A percentile compares a stretch with the other conserved stretches of the same genome.
phyloP scores from a whole-genome alignment of 2,888 invertebrate genomes.

The Latrodectus hesperus region DNA sequence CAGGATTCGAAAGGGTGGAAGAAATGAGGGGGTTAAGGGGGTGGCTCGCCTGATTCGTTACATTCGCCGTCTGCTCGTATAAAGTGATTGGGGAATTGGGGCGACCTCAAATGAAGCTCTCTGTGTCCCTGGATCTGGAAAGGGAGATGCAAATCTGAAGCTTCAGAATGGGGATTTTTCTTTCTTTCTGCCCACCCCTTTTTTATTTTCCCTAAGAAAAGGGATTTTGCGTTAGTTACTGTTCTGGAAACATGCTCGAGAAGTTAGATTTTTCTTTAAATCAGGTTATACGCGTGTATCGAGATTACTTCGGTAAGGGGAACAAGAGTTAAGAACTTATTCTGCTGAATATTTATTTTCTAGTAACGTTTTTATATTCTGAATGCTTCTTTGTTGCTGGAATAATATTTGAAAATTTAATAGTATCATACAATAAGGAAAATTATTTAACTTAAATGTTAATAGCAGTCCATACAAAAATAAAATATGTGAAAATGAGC shows the following conservation, averaged over 20 bases:
- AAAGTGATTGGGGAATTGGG: slow-evolving; percentile 67
- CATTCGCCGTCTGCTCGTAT: slow-evolving; percentile 29
- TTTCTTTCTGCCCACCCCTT: neutral
- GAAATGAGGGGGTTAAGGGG: slow-evolving; percentile 1
- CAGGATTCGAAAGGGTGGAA: slow-evolving; percentile 19
- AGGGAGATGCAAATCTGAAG: neutral
- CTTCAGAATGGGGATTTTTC: neutral
- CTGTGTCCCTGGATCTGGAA: slow-evolving; percentile 28
- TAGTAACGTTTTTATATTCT: no score
- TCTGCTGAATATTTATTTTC: no score
- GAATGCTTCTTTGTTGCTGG: no score
- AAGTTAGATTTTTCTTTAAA: neutral
- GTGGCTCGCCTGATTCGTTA: slow-evolving; percentile 34
- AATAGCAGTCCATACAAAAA: no score
- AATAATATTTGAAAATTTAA: no score
- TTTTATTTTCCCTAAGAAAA: neutral
- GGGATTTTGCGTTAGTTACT: neutral
- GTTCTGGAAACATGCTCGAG: neutral
- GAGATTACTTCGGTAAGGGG: no score
- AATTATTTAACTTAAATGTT: no score
- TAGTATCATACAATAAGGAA: no score
- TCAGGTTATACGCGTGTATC: neutral
- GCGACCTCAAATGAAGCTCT: slow-evolving; percentile 57
- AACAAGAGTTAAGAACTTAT: no score
- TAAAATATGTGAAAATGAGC: no score